Percentiles rank a stretch among this genome's conserved stretches.
These are phyloP conservation scores for Galerucella pusilla DNA, from an alignment of 2,888 invertebrate species.

Conservation along the genomic window DNA sequence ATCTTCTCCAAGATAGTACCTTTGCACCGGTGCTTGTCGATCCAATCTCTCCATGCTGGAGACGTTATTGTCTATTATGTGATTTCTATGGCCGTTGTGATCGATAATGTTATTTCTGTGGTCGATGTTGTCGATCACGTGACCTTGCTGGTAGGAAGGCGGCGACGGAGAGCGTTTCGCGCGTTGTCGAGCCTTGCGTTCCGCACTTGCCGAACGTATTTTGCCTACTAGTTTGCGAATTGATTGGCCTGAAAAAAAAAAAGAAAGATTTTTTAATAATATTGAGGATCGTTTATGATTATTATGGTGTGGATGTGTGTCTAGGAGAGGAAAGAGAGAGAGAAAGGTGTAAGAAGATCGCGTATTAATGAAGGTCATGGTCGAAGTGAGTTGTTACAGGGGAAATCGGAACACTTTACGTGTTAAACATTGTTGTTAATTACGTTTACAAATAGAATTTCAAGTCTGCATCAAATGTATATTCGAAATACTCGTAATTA, in stretches of 20 bases:
- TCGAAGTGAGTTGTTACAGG: not conserved
- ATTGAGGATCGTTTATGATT: not conserved
- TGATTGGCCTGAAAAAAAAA: constrained; percentile 74
- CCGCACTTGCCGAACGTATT: constrained; percentile 79
- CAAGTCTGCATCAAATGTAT: too few relatives aligned
- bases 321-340: not conserved
- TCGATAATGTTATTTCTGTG: constrained; percentile 29
- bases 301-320: not conserved
- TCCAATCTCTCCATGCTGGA: constrained; percentile 52
- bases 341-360: constrained; percentile 15
- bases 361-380: constrained; percentile 13
- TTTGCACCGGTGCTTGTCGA: constrained; percentile 54
- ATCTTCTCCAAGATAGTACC: constrained; percentile 87
- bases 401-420: not conserved
- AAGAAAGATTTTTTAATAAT: not conserved
- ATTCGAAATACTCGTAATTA: too few relatives aligned
- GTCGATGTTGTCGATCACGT: constrained; percentile 69
- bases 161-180: constrained; percentile 71
- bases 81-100: constrained; percentile 42
- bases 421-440: too few relatives aligned
- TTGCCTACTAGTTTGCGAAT: constrained; percentile 85
- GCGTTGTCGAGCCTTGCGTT: constrained; percentile 69
- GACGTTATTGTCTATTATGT: constrained; percentile 68
- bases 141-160: constrained; percentile 68
- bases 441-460: too few relatives aligned